A percentile compares a stretch with the other conserved stretches of the same genome.
phyloP scores from a whole-genome alignment of 2,888 invertebrate species.

The Lasioglossum calceatum region DNA sequence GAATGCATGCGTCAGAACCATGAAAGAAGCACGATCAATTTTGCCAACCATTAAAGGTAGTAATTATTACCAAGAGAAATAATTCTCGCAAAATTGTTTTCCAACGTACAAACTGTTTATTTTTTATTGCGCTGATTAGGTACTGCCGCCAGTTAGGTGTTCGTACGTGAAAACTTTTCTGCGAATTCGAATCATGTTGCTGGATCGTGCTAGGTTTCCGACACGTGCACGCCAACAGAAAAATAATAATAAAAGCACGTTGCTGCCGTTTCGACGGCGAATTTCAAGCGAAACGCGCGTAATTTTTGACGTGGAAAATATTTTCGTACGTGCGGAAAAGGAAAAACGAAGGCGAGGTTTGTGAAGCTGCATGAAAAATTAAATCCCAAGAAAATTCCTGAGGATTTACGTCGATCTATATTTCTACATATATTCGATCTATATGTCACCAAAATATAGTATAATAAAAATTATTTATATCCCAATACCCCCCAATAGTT shows the following conservation, averaged over 20 bases:
- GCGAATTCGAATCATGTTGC: conserved; percentile 31
- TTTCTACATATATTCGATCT: too few species aligned
- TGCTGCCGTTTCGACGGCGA: neutral
- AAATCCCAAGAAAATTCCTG: neutral
- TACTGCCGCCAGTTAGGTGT: neutral
- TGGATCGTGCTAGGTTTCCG: neutral
- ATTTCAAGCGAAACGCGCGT: neutral
- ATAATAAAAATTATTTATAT: neutral
- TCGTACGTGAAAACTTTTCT: conserved; percentile 7
- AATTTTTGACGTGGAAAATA: neutral
- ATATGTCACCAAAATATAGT: neutral
- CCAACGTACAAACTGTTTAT: too few species aligned
- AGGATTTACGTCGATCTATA: neutral
- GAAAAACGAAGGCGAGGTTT: neutral
- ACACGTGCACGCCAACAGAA: neutral
- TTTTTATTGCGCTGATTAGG: neutral
- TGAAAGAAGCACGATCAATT: conserved; percentile 25
- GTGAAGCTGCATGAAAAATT: neutral
- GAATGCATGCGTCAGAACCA: neutral
- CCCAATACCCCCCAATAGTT: too few species aligned
- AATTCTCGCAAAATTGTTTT: neutral
- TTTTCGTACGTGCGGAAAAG: neutral
- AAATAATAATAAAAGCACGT: conserved; percentile 2
- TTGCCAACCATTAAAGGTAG: neutral
- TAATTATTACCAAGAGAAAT: neutral